phyloP scores from a whole-genome alignment of 2,888 invertebrate genomes.

The Priocnemis perturbator region DNA sequence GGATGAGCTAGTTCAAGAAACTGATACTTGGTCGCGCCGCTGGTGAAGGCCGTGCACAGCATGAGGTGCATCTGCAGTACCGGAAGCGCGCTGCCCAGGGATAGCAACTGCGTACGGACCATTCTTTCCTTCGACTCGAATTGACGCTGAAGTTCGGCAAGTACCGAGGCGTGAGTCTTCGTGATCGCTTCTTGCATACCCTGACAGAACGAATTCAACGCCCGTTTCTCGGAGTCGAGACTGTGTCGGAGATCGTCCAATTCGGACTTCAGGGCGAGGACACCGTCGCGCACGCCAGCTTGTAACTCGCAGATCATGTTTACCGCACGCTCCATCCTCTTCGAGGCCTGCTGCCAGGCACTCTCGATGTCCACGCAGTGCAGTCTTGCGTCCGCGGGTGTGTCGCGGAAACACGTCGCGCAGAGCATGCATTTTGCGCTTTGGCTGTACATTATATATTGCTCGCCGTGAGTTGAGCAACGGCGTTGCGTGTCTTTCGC shows the following conservation, averaged over 20 bases:
- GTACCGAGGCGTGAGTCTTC: constrained; percentile 81
- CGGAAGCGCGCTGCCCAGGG: constrained; percentile 80
- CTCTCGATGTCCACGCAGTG: constrained; percentile 86
- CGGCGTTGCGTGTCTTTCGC: constrained; percentile 82
- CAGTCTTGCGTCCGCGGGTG: constrained; percentile 80
- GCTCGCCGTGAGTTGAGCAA: constrained; percentile 83
- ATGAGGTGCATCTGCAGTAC: constrained; percentile 83
- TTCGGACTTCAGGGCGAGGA: constrained; percentile 81
- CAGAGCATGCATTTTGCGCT: constrained; percentile 84
- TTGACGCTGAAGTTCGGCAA: constrained; percentile 82
- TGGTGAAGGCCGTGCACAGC: constrained; percentile 83
- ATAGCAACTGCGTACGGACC: constrained; percentile 77
- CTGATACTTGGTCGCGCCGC: constrained; percentile 84
- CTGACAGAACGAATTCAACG: constrained; percentile 82
- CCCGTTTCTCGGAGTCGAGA: constrained; percentile 81
- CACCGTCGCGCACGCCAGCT: constrained; percentile 82
- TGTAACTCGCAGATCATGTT: constrained; percentile 79
- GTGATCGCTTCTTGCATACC: constrained; percentile 82
- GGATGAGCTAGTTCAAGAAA: constrained; percentile 83
- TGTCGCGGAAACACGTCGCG: constrained; percentile 85
- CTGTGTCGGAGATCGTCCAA: constrained; percentile 82
- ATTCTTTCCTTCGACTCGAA: constrained; percentile 78
- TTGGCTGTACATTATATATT: constrained; percentile 85
- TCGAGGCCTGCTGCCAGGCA: constrained; percentile 83
- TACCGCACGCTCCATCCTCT: constrained; percentile 81